Evolutionary conservation across 30 jellyfish, hydroid and myxozoan species (phyloP), one percentile per base, ranked within the genome.

Genomic region (Aurelia sp.): DNA sequence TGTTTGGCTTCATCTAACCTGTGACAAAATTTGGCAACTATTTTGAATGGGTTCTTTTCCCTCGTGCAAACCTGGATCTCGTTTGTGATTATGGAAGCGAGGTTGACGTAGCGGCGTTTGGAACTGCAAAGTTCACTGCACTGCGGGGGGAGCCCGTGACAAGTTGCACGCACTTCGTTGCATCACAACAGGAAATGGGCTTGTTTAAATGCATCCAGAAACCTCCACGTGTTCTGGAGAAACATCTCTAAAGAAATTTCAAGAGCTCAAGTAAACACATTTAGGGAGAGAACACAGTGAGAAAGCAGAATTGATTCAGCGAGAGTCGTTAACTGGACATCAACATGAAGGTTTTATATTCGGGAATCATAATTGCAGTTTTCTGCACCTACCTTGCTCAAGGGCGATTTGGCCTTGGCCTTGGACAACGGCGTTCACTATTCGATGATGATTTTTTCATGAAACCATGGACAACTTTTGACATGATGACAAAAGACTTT

Each of bases 391-490:
- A 84, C 2, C 16, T 63, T 8, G 55, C 55, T 44, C 55, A 44
- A 44, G 55, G 55, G 15, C 55, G 55, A 44, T 44, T 44, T 44
- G 55, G 55, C 55, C 55, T 44, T 44, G 55, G 55, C 55, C 55
- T 44, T 44, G 55, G 55, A 44, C 8, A 16, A 44, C 8, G 15
- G 55, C 16, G 55, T 5, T 44, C 55, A 0, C 15, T 44, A 7
- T 44, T 44, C 15, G 55, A 44, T 13, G 91, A 81, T 67, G 66
- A 63, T 27, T 81, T 81, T 24, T 76, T 76, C 41, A 20, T 57
- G 62, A 47, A 63, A 35, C 91, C 91, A 12, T 81, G 91, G 91
- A 27, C 91, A 47, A 81, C 91, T 17, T 81, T 81, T 52, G 91
- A 81, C 65, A 65, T 81, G 91, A 53, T 81, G 82, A 65, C 74